phyloP scores from a whole-genome alignment of 2,888 invertebrate genomes.

The Eugnorisma glareosa region DNA sequence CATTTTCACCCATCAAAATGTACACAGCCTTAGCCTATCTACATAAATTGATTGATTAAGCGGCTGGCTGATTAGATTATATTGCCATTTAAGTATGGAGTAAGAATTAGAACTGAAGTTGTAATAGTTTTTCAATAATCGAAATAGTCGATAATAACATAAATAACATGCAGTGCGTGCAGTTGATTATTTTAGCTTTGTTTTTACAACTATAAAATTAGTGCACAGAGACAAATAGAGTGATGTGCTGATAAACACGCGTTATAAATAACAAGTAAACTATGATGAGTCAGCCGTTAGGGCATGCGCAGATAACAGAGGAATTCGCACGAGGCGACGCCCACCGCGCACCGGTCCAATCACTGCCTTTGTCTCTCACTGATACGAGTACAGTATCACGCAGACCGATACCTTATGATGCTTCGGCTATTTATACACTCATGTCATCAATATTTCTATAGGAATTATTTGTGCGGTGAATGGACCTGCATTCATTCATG shows the following conservation, averaged over 20 bases:
- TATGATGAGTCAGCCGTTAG: slow-evolving; percentile 53
- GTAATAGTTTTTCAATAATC: neutral
- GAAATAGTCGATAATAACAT: neutral
- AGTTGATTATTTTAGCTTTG: neutral
- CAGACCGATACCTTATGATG: slow-evolving; percentile 3
- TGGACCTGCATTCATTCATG: neutral
- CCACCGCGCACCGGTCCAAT: slow-evolving; percentile 42
- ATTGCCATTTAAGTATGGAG: neutral
- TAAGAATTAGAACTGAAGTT: neutral
- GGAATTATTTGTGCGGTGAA: slow-evolving; percentile 1
- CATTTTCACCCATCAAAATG: neutral
- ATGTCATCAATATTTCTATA: slow-evolving; percentile 4
- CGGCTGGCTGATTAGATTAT: neutral
- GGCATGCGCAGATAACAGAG: slow-evolving; percentile 47
- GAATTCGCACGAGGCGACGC: slow-evolving; percentile 43
- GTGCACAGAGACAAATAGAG: slow-evolving; percentile 14
- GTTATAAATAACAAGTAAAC: slow-evolving; percentile 48
- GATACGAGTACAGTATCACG: slow-evolving; percentile 41
- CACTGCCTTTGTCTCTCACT: slow-evolving; percentile 54
- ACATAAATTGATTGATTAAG: neutral
- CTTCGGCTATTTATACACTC: slow-evolving; percentile 8
- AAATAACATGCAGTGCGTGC: neutral
- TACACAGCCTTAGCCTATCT: neutral
- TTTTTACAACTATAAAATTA: slow-evolving; percentile 12
- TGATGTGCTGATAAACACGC: slow-evolving; percentile 34